Conservation (phyloP, 2,797 vertebrate genomes). For the Antrozous pallidus region DNA sequence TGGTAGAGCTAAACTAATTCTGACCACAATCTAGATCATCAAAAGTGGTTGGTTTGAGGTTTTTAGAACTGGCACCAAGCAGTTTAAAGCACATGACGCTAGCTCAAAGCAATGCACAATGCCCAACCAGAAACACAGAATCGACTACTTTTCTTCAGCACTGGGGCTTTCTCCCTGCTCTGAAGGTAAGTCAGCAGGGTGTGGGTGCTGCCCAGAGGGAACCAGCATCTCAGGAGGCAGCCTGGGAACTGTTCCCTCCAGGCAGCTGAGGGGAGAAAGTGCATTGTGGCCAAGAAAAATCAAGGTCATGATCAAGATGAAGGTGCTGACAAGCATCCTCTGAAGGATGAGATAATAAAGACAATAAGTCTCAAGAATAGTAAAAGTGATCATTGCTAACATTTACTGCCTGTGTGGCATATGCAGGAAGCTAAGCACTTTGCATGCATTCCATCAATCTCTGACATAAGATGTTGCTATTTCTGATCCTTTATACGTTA, state of each 20-base stretch:
- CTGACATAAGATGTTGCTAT: background rate
- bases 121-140: background rate
- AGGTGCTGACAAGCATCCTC: background rate
- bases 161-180: background rate
- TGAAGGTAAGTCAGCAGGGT: background rate
- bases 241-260: background rate
- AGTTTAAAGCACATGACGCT: background rate
- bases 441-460: background rate
- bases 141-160: background rate
- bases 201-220: background rate
- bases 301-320: background rate
- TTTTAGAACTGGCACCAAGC: background rate
- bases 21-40: constrained; percentile 5
- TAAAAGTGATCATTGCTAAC: background rate
- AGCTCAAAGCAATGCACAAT: background rate
- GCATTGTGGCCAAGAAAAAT: background rate
- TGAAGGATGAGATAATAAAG: background rate
- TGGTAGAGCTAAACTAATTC: background rate
- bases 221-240: background rate
- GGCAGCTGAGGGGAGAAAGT: background rate
- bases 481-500: background rate
- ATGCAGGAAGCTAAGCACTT: background rate
- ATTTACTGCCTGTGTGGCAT: background rate
- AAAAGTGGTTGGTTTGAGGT: background rate
- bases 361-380: background rate